Evolutionary conservation across 1,140 invertebrate species (phyloP).

Genomic region (Orius insidiosus): DNA sequence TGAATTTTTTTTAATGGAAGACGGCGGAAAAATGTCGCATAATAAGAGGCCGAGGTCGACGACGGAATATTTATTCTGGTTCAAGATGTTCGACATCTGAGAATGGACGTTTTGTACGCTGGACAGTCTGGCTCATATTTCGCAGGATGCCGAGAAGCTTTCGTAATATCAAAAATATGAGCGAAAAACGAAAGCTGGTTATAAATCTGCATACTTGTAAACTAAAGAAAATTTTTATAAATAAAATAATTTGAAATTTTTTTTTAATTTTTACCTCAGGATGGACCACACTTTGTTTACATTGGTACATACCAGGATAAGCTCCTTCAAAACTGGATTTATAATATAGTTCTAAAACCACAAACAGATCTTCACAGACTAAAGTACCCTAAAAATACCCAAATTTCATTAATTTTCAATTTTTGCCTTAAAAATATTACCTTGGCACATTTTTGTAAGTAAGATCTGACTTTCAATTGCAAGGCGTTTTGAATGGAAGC

Average conservation of each 20-base stretch:
- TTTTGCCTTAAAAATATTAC: conserved; percentile 21
- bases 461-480: conserved; percentile 40
- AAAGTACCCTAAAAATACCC: conserved; percentile 28
- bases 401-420: not conserved
- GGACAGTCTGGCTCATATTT: conserved; percentile 28
- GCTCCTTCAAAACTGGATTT: conserved; percentile 41
- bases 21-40: conserved; percentile 25
- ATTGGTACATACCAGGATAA: conserved; percentile 59
- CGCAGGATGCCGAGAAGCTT: too few species aligned
- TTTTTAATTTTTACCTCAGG: conserved; percentile 32
- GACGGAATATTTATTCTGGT: conserved; percentile 44
- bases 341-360: conserved; percentile 43
- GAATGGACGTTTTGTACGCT: conserved; percentile 39
- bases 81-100: conserved; percentile 38
- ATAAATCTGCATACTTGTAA: conserved; percentile 52
- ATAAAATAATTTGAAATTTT: conserved; percentile 6
- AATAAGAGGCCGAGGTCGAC: conserved; percentile 43
- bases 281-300: conserved; percentile 53
- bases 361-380: conserved; percentile 78
- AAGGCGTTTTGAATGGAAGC: conserved; percentile 54
- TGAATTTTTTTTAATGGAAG: too few species aligned
- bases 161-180: conserved; percentile 54
- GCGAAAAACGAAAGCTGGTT: conserved; percentile 69
- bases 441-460: conserved; percentile 57
- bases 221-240: conserved; percentile 17